These are phyloP conservation scores for Diaprepes abbreviatus DNA, from an alignment of 2,888 invertebrate genomes.

Conservation along the genomic window DNA sequence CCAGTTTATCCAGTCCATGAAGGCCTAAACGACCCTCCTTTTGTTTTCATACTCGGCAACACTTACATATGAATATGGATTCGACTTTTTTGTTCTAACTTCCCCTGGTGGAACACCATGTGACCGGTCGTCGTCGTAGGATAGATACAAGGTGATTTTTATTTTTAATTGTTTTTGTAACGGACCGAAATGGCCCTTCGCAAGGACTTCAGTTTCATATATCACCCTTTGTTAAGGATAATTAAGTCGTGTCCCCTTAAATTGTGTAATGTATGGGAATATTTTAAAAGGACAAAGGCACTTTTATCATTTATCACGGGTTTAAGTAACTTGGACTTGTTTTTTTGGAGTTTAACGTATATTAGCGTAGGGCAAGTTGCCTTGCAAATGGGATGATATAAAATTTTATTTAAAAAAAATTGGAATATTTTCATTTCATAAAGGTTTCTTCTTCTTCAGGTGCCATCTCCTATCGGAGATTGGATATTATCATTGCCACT, in stretches of 20 bases:
- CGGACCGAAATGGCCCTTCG: background rate
- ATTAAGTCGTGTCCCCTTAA: conserved; percentile 29
- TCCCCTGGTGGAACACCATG: background rate
- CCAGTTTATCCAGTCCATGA: conserved; percentile 8
- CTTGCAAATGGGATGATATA: too few relatives aligned
- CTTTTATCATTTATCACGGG: conserved; percentile 20
- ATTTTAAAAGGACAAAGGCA: conserved; percentile 13
- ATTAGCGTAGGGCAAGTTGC: too few relatives aligned
- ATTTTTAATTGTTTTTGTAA: conserved; percentile 11
- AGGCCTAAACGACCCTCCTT: background rate
- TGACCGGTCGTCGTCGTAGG: background rate
- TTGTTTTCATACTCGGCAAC: conserved; percentile 2
- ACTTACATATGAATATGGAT: conserved; percentile 14
- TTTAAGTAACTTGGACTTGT: background rate
- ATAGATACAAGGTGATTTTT: conserved; percentile 9
- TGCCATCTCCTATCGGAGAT: too few relatives aligned
- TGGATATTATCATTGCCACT: too few relatives aligned
- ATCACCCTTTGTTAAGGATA: conserved; percentile 29
- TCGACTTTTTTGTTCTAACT: conserved; percentile 9
- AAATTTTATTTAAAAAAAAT: too few relatives aligned
- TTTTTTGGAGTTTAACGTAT: too few relatives aligned
- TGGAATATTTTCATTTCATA: too few relatives aligned
- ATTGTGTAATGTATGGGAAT: conserved; percentile 25
- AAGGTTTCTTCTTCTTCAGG: too few relatives aligned
- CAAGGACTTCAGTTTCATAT: conserved; percentile 16